A percentile compares a stretch with the other conserved stretches of the same genome.
Evolutionary conservation across 23 tunicate species (phyloP).

Genomic region (Trididemnum miniatum): DNA sequence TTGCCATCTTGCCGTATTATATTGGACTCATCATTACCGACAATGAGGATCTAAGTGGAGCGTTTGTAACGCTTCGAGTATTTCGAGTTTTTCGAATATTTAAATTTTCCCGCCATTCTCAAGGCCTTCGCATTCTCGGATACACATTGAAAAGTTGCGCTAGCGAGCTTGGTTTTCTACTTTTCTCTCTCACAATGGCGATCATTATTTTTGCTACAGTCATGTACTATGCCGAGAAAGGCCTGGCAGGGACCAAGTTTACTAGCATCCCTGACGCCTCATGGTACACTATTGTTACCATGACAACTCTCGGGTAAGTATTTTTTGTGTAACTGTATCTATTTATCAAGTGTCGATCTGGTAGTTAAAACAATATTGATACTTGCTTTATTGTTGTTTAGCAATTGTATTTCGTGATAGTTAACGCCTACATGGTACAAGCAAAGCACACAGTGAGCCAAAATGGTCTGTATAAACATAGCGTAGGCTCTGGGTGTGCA

Average conservation of each 20-base stretch:
- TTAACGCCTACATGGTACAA: too few species aligned
- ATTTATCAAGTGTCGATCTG: too few species aligned
- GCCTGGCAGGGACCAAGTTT: slow-evolving; percentile 67
- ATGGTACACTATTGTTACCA: slow-evolving; percentile 99
- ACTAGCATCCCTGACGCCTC: slow-evolving; percentile 88
- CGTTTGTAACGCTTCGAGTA: slow-evolving; percentile 99
- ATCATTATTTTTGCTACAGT: slow-evolving; percentile 99
- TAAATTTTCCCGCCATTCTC: slow-evolving; percentile 97
- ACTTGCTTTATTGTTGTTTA: too few species aligned
- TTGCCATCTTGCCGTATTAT: slow-evolving; percentile 96
- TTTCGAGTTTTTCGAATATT: slow-evolving; percentile 99
- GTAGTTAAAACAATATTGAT: too few species aligned
- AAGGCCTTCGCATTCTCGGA: slow-evolving; percentile 94
- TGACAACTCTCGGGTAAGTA: slow-evolving; percentile 98
- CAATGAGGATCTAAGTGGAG: slow-evolving; percentile 98
- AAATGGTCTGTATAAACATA: too few species aligned
- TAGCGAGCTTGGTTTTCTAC: slow-evolving; percentile 88
- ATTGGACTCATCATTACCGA: slow-evolving; percentile 94
- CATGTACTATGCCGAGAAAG: slow-evolving; percentile 98
- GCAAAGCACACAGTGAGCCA: too few species aligned
- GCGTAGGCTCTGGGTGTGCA: too few species aligned
- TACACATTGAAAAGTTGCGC: slow-evolving; percentile 98
- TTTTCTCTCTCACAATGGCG: slow-evolving; percentile 96
- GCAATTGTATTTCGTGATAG: too few species aligned
- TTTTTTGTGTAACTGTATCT: too few species aligned